phyloP scores from a whole-genome alignment of 64 coral and sea anemone species.

The Stichodactyla helianthus region DNA sequence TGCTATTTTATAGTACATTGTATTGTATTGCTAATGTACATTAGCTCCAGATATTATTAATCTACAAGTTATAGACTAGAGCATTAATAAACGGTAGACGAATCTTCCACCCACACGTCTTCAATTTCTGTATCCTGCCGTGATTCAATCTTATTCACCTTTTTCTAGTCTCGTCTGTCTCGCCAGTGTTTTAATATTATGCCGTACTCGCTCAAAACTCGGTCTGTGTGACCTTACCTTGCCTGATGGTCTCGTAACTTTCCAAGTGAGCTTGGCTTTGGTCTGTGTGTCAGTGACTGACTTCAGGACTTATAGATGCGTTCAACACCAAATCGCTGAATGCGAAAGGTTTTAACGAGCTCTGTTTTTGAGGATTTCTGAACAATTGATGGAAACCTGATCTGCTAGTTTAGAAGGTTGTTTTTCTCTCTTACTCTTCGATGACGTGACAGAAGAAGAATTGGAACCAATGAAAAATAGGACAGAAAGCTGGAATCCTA shows the following conservation, averaged over 20 bases:
- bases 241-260: not conserved
- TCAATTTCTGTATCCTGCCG: not conserved
- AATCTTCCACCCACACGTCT: not conserved
- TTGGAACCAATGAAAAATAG: not conserved
- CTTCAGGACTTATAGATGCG: not conserved
- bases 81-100: not conserved
- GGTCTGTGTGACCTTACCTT: not conserved
- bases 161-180: not conserved
- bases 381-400: constrained; percentile 9
- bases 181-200: not conserved
- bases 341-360: not conserved
- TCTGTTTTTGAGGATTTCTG: not conserved
- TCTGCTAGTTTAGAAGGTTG: not conserved
- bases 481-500: not conserved
- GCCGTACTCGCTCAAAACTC: not conserved
- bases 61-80: not conserved
- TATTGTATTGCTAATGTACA: not conserved
- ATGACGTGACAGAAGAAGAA: constrained; percentile 8
- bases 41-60: not conserved
- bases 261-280: not conserved
- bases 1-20: not conserved
- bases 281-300: not conserved
- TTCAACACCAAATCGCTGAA: not conserved
- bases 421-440: not conserved
- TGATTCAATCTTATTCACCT: not conserved